phyloP scores from a whole-genome alignment of 2,888 invertebrate species.

The Lathronympha strigana region DNA sequence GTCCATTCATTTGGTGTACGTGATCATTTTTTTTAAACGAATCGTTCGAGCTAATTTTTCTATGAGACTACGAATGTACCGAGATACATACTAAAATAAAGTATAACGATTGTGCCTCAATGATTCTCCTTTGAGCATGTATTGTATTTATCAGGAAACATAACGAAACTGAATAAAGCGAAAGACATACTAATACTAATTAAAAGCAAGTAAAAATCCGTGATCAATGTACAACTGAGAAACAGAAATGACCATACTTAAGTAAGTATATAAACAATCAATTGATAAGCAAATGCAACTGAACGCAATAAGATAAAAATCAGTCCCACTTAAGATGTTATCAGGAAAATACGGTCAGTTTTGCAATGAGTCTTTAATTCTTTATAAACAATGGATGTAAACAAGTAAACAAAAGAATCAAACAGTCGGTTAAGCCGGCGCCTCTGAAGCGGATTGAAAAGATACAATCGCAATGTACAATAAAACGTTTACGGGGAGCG shows the following conservation, averaged over 20 bases:
- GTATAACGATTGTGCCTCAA: too few relatives aligned
- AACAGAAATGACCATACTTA: background rate
- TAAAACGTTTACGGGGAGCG: constrained; percentile 14
- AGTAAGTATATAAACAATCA: constrained; percentile 12
- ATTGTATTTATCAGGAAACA: too few relatives aligned
- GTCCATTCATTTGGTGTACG: too few relatives aligned
- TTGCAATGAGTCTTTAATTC: background rate
- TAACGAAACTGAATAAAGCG: too few relatives aligned
- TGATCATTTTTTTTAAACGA: too few relatives aligned
- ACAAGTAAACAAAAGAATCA: constrained; percentile 16
- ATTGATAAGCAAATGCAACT: constrained; percentile 7
- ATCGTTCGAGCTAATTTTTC: too few relatives aligned
- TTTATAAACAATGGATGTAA: constrained; percentile 4
- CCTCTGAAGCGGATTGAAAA: constrained; percentile 14
- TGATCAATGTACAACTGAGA: background rate
- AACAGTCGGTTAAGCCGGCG: background rate
- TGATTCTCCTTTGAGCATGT: too few relatives aligned
- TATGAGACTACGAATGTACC: too few relatives aligned
- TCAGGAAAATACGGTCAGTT: background rate
- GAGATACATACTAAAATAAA: too few relatives aligned
- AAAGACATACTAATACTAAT: too few relatives aligned
- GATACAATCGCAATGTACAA: constrained; percentile 26
- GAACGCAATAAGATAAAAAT: constrained; percentile 18
- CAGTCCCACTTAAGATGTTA: constrained; percentile 13
- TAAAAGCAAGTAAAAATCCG: background rate